Conservation (phyloP, 2,797 vertebrate genomes). For the Crocidura indochinensis region DNA sequence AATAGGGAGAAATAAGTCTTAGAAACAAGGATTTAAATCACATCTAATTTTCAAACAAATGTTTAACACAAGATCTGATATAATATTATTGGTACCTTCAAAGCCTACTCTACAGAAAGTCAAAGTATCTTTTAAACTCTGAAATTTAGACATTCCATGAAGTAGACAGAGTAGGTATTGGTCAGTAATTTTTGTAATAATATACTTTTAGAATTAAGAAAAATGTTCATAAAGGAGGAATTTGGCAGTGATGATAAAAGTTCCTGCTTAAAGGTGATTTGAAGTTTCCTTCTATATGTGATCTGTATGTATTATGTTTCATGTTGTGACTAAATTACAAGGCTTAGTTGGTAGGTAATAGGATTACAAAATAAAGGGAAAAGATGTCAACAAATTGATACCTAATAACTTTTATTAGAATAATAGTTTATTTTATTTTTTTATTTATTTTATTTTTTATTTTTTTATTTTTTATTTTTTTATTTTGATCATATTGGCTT, state of each 20-base stretch:
- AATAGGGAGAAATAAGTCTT: conserved; percentile 84
- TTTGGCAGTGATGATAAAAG: not conserved
- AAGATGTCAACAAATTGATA: not conserved
- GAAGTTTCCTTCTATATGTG: not conserved
- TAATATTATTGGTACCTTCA: conserved; percentile 16
- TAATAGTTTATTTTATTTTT: too few relatives aligned
- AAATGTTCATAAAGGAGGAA: not conserved
- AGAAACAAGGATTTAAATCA: conserved; percentile 78
- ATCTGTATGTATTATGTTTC: not conserved
- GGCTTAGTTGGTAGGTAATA: not conserved
- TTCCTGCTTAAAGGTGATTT: not conserved
- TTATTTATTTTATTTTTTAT: too few relatives aligned
- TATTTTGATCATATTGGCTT: too few relatives aligned
- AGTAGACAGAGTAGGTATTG: not conserved
- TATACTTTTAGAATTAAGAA: conserved; percentile 39
- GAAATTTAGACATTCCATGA: conserved; percentile 16
- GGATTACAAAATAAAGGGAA: conserved; percentile 42
- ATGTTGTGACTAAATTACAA: not conserved
- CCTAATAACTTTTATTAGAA: not conserved
- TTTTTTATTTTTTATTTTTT: too few relatives aligned
- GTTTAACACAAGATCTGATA: conserved; percentile 77
- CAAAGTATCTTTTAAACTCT: conserved; percentile 40
- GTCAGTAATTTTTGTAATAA: not conserved
- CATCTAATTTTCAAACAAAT: conserved; percentile 84
- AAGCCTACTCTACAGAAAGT: conserved; percentile 61